A percentile compares a stretch with the other conserved stretches of the same genome.
phyloP scores from a whole-genome alignment of 2,113 vertebrate species.

The Amphiprion ocellaris region DNA sequence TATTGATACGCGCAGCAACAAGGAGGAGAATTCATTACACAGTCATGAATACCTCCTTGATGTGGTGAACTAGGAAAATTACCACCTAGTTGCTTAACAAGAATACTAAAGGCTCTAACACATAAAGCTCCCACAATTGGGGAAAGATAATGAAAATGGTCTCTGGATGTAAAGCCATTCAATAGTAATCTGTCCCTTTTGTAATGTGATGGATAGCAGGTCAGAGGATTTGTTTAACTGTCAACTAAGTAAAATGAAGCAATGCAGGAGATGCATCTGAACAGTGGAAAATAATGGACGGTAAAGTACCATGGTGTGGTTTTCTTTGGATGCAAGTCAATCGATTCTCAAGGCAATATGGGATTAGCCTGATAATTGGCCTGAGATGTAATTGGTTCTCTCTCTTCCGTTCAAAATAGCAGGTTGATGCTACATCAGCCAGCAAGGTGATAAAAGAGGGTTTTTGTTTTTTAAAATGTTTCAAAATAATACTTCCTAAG shows the following conservation, averaged over 20 bases:
- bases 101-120: background rate
- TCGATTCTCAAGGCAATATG: background rate
- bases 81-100: background rate
- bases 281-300: conserved; percentile 3
- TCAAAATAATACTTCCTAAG: no score
- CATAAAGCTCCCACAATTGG: background rate
- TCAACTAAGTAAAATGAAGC: conserved; percentile 7
- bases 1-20: background rate
- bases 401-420: conserved; percentile 10
- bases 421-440: background rate
- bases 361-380: background rate
- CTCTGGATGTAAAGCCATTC: background rate
- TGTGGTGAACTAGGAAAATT: background rate
- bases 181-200: conserved; percentile 22
- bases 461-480: background rate
- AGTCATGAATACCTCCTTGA: background rate
- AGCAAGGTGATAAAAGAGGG: background rate
- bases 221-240: conserved; percentile 9
- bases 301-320: background rate
- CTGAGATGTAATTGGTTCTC: background rate
- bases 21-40: background rate
- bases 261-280: conserved; percentile 13
- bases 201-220: conserved; percentile 11
- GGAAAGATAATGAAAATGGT: conserved; percentile 8
- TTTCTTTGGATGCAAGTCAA: conserved; percentile 1